Evolutionary conservation across 2,888 invertebrate species (phyloP), one percentile per base, ranked within the genome.

Genomic region (Tetropium fuscum): DNA sequence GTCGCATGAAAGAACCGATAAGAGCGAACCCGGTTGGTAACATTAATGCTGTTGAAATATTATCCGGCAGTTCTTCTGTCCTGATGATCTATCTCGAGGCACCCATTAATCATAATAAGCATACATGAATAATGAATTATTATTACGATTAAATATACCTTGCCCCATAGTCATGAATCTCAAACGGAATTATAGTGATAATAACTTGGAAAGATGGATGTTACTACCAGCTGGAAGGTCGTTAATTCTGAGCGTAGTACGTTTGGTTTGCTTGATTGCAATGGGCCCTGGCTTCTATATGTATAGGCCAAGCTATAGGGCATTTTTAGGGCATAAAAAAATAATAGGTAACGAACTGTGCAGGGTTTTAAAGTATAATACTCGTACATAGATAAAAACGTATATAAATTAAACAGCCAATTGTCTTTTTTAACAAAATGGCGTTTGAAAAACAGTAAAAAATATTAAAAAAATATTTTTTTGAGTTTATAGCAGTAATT

Each of bases 91-190:
- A n/a, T 41, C 41, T 22, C n/a, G 3, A 1, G 13, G 41, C 8
- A 10, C 10, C 19, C 5, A 41, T 41, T 41, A 41, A 41, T 41
- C 41, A 41, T 41, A 10, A 22, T 41, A 41, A n/a, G 22, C 11
- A 41, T 41, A 18, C 13, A 41, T 41, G 22, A 11, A 41, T 41
- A 41, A 22, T 16, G 3, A 41, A 41, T 19, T 11, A 11, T 22
- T 41, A 20, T 22, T 41, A 22, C 22, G 22, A 41, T 22, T 7
- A 13, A 41, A 18, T 10, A 11, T 22, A 41, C 34, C 41, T 7
- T 19, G 19, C 22, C 10, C 8, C 20, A n/a, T 7, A 11, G 13
- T 22, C 41, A 41, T 18, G 41, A 22, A 15, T 10, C 20, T 19
- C n/a, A 40, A 41, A n/a, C 6, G 7, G 22, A 5, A 3, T 20